Percentiles rank a stretch among this genome's conserved stretches.
phyloP scores from a whole-genome alignment of 2,888 invertebrate genomes.

The Biston stratarius region DNA sequence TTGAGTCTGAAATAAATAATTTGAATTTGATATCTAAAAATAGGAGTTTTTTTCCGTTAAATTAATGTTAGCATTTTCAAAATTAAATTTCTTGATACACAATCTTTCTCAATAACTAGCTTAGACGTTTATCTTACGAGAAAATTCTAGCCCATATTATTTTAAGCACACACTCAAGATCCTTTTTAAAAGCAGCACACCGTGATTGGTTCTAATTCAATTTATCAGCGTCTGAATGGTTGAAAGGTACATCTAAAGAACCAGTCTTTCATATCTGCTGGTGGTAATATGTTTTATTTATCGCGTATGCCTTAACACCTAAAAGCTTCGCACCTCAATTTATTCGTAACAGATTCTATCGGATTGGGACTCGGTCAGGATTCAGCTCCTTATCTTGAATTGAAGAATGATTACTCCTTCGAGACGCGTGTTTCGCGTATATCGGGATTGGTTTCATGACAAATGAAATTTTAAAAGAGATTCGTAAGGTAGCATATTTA shows the following conservation, averaged over 20 bases:
- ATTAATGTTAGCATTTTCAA: background rate
- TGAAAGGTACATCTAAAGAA: conserved; percentile 39
- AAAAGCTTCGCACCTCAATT: conserved; percentile 37
- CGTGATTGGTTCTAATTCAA: conserved; percentile 63
- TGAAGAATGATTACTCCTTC: conserved; percentile 35
- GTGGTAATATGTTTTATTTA: conserved; percentile 52
- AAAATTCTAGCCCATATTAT: conserved; percentile 12
- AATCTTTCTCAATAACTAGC: background rate
- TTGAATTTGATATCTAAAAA: background rate
- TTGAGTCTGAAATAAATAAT: no score
- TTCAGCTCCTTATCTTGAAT: conserved; percentile 30
- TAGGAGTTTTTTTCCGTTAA: background rate
- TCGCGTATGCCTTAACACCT: conserved; percentile 36
- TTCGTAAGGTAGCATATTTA: background rate
- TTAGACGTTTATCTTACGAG: background rate
- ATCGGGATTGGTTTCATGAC: conserved; percentile 19
- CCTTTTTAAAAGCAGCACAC: conserved; percentile 40
- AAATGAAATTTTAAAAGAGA: conserved; percentile 21
- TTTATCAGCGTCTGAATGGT: conserved; percentile 49
- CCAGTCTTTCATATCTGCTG: conserved; percentile 44
- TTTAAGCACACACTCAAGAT: conserved; percentile 17
- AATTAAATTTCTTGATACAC: background rate
- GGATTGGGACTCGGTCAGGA: conserved; percentile 29
- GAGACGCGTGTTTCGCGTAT: conserved; percentile 17
- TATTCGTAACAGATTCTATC: conserved; percentile 33